Evolutionary conservation across 2,888 invertebrate genomes (phyloP), one percentile per base, ranked within the genome.

Genomic region (Macrophya annulata): DNA sequence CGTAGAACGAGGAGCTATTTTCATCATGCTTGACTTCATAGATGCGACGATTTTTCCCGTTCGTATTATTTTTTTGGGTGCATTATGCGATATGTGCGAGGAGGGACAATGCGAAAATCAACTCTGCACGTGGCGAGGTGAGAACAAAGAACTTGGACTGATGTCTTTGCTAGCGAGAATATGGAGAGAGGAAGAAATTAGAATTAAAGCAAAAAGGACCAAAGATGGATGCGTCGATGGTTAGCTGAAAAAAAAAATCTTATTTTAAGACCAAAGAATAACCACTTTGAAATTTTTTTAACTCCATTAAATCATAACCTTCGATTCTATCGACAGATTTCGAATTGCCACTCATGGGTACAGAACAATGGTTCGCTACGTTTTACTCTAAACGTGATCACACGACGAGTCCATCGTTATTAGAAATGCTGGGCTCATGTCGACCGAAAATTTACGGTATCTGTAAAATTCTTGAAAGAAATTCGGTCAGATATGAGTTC

Each of bases 371-470:
- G 90, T 85, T 90, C 25, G 90, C 91, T 31, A 91, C 93, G 3
- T 89, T 89, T 79, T 88, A 87, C 31, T 77, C 85, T 9, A 91
- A 91, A 86, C 72, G 88, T 0, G 87, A 92, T 17, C 84, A 87
- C 6, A 87, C 89, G 8, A 90, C 89, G 21, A 93, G 92, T 86
- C 93, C 93, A 8, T 89, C 93, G 4, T 88, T 93, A 40, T 89
- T 91, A 2, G 94, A 94, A 74, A 90, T 94, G 87, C 88, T 94
- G 8, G 92, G 93, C 4, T 94, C 94, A 68, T 92, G 92, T 45
- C 90, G 94, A 87, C 94, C 94, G 0, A 95, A 94, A 90, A 93
- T 95, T 83, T 94, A 94, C 87, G 92, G 93, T 15, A 91, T 95
- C 77, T 85, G 93, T 15, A 92, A 93, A 87, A 89, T 94, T 9